Base-by-base conservation (phyloP, 2,113 vertebrate species). In the Polypterus senegalus region DNA sequence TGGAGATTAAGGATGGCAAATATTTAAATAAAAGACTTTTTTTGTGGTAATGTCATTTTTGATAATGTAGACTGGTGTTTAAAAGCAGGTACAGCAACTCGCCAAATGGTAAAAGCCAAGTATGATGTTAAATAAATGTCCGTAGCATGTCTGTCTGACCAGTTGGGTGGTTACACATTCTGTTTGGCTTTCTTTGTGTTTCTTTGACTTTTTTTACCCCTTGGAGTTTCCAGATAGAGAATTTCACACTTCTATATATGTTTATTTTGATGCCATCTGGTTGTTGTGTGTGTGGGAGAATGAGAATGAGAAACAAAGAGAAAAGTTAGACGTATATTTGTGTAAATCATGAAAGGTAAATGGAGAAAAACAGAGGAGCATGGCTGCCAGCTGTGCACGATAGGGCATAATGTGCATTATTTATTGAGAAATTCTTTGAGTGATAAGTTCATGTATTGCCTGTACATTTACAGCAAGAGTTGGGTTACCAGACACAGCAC, bases 361-460 rank as follows among this genome's bases (percentile, higher is more conserved):
- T 51, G 49, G 6, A 51, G 6, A 9, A 51, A 7, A 51, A 51
- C 9, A 71, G 27, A 27, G 27, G 27, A 27, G 67, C 58, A 45
- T 67, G 48, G 69, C 68, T 73, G 49, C 72, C 76, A 69, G 60
- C 68, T 61, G 58, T 70, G 64, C 65, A 65, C 75, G 68, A 75
- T 69, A 69, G 59, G 72, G 76, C 79, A 77, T 74, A 79, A 79
- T 74, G 70, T 72, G 63, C 69, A 81, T 78, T 86, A 86, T 86
- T 86, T 88, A 88, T 88, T 86, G 85, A 70, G 76, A 81, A 82
- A 79, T 79, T 80, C 58, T 69, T 73, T 79, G 81, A 78, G 74
- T 79, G 79, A 73, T 69, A 51, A 9, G 49, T 51, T 51, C 9
- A 51, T 9, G 70, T 83, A 81, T 27, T 86, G 79, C 81, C 81